These are phyloP conservation scores for Euphonia xanthogaster DNA, from an alignment of 2,797 vertebrate genomes.

Conservation along the genomic window DNA sequence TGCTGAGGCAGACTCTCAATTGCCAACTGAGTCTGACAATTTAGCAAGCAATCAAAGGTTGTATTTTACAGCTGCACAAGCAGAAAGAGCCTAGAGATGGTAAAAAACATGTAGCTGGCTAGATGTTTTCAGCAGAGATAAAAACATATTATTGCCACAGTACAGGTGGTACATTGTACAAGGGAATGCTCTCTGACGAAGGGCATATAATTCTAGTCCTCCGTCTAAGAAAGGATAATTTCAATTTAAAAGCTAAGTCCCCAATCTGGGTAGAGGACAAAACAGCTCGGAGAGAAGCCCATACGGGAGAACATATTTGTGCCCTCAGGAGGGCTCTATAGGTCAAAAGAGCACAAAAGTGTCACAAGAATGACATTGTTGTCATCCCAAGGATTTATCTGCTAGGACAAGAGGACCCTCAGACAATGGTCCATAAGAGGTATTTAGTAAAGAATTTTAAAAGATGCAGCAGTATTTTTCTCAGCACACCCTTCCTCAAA, in stretches of 20 bases:
- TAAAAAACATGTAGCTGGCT: not conserved
- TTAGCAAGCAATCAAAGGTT: not conserved
- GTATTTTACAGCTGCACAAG: not conserved
- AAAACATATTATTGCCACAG: not conserved
- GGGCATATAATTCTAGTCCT: not conserved
- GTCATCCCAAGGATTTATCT: not conserved
- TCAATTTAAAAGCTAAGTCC: not conserved
- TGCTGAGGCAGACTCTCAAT: not conserved
- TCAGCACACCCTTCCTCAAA: not conserved
- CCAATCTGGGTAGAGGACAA: not conserved
- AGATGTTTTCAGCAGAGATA: not conserved
- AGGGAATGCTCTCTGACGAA: not conserved
- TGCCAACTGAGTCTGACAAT: not conserved
- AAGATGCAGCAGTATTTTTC: not conserved
- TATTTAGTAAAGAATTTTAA: not conserved
- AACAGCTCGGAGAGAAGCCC: not conserved
- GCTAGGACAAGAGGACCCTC: not conserved
- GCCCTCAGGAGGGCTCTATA: not conserved
- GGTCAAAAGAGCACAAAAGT: not conserved
- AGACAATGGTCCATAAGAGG: not conserved
- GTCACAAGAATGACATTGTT: too few species aligned
- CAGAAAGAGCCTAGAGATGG: not conserved
- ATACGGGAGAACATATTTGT: not conserved
- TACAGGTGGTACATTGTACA: not conserved
- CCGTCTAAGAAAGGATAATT: not conserved